Percentiles rank a stretch among this genome's conserved stretches.
Evolutionary conservation across 2,797 vertebrate species (phyloP).

Genomic region (Molossus alvarezi): DNA sequence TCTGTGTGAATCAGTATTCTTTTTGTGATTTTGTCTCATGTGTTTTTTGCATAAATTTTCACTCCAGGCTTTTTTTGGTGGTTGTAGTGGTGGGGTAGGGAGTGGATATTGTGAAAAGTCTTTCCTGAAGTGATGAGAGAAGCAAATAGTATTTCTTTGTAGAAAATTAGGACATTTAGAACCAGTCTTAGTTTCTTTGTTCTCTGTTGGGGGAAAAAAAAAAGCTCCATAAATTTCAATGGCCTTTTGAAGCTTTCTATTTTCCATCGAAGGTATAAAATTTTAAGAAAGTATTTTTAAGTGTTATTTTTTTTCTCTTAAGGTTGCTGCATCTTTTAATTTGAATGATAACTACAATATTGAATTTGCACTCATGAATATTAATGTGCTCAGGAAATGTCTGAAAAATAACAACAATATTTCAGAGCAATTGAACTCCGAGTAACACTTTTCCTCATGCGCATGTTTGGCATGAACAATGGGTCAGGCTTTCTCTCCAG

Average conservation of each 20-base stretch:
- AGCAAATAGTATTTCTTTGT: constrained; percentile 87
- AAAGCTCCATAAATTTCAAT: constrained; percentile 79
- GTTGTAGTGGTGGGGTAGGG: background rate
- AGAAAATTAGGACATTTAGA: constrained; percentile 87
- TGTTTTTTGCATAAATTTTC: constrained; percentile 77
- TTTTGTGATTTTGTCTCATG: background rate
- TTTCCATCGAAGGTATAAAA: constrained; percentile 78
- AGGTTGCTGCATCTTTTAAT: constrained; percentile 81
- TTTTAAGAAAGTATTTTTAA: constrained; percentile 85
- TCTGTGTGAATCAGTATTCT: background rate
- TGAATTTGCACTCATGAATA: constrained; percentile 87
- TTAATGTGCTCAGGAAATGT: constrained; percentile 81
- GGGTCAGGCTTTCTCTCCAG: background rate
- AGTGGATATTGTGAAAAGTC: constrained; percentile 76
- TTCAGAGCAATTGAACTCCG: constrained; percentile 73
- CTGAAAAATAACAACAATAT: constrained; percentile 55
- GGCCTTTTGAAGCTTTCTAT: constrained; percentile 84
- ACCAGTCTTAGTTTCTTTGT: constrained; percentile 81
- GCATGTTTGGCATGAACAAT: constrained; percentile 24
- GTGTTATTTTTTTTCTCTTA: constrained; percentile 79
- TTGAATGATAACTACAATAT: constrained; percentile 83
- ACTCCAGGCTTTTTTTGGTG: constrained; percentile 51
- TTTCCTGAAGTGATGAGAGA: constrained; percentile 87
- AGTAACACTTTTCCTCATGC: constrained; percentile 57
- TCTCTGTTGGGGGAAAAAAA: constrained; percentile 83